Percentiles rank a stretch among this genome's conserved stretches.
phyloP scores from a whole-genome alignment of 2,797 vertebrate species.

The Spondyliosoma cantharus region DNA sequence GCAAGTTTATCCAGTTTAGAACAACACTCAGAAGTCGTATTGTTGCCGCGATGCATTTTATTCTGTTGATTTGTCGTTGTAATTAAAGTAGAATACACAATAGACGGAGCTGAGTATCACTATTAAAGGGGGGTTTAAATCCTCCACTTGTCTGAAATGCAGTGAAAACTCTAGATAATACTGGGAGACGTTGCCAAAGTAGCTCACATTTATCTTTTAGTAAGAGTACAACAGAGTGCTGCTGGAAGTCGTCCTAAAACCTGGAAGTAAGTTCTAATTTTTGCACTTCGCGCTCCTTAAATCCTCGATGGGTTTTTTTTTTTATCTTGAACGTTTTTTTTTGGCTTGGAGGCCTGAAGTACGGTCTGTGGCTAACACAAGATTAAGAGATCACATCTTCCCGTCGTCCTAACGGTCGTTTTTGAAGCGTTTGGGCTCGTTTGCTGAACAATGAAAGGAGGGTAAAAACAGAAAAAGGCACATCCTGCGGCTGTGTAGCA shows the following conservation, averaged over 20 bases:
- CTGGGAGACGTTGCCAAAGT: no score
- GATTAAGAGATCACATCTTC: no score
- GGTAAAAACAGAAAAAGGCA: background rate
- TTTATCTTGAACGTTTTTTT: no score
- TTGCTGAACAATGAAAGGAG: background rate
- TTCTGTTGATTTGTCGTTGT: background rate
- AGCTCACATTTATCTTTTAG: no score
- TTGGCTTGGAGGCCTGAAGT: no score
- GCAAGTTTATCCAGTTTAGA: constrained; percentile 29
- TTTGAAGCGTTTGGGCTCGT: background rate
- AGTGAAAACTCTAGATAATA: background rate
- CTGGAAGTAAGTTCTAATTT: no score
- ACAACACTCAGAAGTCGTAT: background rate
- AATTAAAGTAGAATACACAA: background rate
- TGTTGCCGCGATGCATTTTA: background rate
- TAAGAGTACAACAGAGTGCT: no score
- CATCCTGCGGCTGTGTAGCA: constrained; percentile 10
- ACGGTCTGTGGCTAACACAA: no score
- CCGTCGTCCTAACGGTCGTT: background rate
- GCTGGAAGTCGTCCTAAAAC: no score
- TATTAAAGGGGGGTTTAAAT: background rate
- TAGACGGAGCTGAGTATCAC: background rate
- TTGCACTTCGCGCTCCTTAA: no score
- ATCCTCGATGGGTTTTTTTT: no score
- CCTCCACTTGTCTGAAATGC: background rate